Percentiles rank a stretch among this genome's conserved stretches.
These are phyloP conservation scores for Phenganax marumi DNA, from an alignment of 92 coral and sea anemone genomes.

Conservation along the genomic window DNA sequence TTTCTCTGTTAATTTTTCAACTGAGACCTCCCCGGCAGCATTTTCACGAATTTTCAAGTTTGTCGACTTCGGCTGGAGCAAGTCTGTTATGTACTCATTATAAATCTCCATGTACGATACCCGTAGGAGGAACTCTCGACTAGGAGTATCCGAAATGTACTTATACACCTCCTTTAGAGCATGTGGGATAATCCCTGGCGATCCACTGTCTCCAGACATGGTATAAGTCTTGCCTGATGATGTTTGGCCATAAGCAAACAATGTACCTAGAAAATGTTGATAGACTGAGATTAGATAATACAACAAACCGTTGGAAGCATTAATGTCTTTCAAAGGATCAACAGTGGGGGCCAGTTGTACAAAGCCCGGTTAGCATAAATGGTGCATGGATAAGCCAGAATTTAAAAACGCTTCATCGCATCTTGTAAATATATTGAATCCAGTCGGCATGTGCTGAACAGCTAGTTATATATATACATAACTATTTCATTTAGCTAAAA, in stretches of 20 bases:
- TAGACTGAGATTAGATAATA: no score
- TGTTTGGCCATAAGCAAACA: slow-evolving; percentile 98
- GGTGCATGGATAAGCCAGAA: no score
- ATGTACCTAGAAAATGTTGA: slow-evolving; percentile 56
- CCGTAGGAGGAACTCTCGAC: slow-evolving; percentile 73
- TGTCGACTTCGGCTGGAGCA: slow-evolving; percentile 69
- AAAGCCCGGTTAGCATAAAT: no score
- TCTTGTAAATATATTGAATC: no score
- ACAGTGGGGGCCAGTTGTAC: no score
- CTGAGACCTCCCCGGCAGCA: slow-evolving; percentile 53
- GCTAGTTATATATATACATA: background rate
- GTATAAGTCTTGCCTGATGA: slow-evolving; percentile 91
- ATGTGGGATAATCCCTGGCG: slow-evolving; percentile 74
- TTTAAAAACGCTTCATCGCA: no score
- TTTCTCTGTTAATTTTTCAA: slow-evolving; percentile 73
- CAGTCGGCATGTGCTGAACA: background rate
- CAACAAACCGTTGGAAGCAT: no score
- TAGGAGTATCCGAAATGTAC: slow-evolving; percentile 63
- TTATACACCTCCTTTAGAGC: slow-evolving; percentile 78
- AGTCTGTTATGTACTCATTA: slow-evolving; percentile 86
- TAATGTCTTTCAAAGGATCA: no score
- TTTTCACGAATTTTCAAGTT: slow-evolving; percentile 83
- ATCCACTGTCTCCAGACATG: slow-evolving; percentile 67
- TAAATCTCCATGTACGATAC: slow-evolving; percentile 91
- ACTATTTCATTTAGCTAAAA: background rate